Percentiles rank a stretch among this genome's conserved stretches.
phyloP scores from a whole-genome alignment of 2,797 vertebrate genomes.

The Cetoscarus ocellatus region DNA sequence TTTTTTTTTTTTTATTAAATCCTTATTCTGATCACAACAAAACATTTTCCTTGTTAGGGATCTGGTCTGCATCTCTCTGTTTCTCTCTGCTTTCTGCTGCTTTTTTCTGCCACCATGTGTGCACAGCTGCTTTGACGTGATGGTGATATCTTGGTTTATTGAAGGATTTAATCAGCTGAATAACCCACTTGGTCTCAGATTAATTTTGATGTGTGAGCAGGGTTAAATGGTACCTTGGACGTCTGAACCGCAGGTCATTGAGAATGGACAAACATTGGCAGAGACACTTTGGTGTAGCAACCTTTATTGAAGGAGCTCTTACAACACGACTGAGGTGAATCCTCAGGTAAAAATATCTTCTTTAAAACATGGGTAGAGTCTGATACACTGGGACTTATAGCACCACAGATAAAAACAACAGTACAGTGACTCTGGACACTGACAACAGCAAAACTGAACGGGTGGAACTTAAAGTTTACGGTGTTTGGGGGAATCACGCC shows the following conservation, averaged over 20 bases:
- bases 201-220: background rate
- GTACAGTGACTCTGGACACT: constrained; percentile 34
- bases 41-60: too few relatives aligned
- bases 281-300: constrained; percentile 73
- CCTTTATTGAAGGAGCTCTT: constrained; percentile 85
- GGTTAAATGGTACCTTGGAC: too few relatives aligned
- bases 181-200: too few relatives aligned
- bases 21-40: too few relatives aligned
- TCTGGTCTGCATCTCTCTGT: too few relatives aligned
- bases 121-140: too few relatives aligned
- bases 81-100: too few relatives aligned
- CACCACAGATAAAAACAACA: constrained; percentile 75
- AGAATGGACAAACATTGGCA: constrained; percentile 16
- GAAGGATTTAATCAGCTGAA: too few relatives aligned
- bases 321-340: constrained; percentile 59
- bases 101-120: too few relatives aligned
- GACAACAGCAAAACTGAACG: constrained; percentile 24
- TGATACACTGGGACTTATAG: constrained; percentile 76
- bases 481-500: constrained; percentile 11
- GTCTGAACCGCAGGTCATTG: too few relatives aligned
- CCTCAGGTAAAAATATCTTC: constrained; percentile 66
- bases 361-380: constrained; percentile 61
- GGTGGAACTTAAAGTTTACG: constrained; percentile 16
- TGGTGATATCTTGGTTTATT: too few relatives aligned
- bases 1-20: too few relatives aligned